Percentiles rank a stretch among this genome's conserved stretches.
Evolutionary conservation across 2,888 invertebrate genomes (phyloP).

Genomic region (Ichneumoninae sp.): DNA sequence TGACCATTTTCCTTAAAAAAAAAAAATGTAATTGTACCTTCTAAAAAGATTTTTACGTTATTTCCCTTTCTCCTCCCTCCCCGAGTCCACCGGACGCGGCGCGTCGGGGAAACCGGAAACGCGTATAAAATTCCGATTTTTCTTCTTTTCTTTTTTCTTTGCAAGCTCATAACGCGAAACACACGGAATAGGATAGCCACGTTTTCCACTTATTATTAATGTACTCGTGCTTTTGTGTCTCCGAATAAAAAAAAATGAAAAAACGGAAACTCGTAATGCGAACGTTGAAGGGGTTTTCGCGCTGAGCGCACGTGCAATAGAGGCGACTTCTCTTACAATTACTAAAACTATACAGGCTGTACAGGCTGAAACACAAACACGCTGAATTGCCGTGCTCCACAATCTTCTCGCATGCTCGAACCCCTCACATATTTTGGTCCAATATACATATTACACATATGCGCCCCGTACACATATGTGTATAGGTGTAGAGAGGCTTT

Average conservation of each 20-base stretch:
- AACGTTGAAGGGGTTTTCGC: conserved; percentile 1
- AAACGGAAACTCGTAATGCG: background rate
- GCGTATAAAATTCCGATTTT: conserved; percentile 1
- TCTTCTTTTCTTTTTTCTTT: conserved; percentile 19
- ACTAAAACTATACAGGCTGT: conserved; percentile 23
- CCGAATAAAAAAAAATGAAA: conserved; percentile 26
- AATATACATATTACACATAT: background rate
- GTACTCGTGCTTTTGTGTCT: conserved; percentile 16
- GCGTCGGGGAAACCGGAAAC: conserved; percentile 46
- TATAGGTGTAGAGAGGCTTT: conserved; percentile 52
- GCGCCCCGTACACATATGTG: background rate
- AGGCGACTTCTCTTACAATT: background rate
- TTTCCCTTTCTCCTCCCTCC: background rate
- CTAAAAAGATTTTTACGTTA: conserved; percentile 2
- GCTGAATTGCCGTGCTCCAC: conserved; percentile 57
- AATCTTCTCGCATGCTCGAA: conserved; percentile 35
- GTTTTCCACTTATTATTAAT: conserved; percentile 47
- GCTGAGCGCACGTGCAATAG: background rate
- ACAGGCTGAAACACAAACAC: conserved; percentile 38
- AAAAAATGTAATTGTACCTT: conserved; percentile 27
- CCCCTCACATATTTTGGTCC: background rate
- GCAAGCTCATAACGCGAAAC: conserved; percentile 18
- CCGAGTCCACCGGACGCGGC: conserved; percentile 13
- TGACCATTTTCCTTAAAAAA: conserved; percentile 10
- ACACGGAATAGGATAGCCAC: conserved; percentile 35